phyloP scores from a whole-genome alignment of 1,140 invertebrate genomes.

The Schmidtea mediterranea region DNA sequence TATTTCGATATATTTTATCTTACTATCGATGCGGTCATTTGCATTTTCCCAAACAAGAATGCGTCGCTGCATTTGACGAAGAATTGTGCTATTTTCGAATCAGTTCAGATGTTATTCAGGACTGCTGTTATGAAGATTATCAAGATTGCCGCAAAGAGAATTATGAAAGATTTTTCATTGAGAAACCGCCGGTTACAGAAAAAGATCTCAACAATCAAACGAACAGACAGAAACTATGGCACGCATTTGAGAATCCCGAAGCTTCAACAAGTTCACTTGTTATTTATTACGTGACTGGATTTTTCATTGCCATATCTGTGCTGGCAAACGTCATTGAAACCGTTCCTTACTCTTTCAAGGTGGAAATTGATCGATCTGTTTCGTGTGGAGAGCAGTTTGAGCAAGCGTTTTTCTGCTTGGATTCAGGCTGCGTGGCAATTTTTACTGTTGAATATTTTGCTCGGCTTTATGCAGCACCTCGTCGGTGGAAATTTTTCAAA shows the following conservation, averaged over 20 bases:
- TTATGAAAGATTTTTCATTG: conserved; percentile 86
- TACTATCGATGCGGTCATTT: conserved; percentile 95
- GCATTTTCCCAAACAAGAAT: conserved; percentile 96
- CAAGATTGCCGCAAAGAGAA: conserved; percentile 90
- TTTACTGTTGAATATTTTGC: conserved; percentile 96
- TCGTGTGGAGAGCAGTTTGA: conserved; percentile 89
- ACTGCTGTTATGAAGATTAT: conserved; percentile 93
- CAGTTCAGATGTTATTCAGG: conserved; percentile 83
- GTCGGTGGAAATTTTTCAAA: conserved; percentile 80
- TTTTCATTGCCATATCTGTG: conserved; percentile 96
- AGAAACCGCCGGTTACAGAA: conserved; percentile 36
- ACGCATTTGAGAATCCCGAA: conserved; percentile 95
- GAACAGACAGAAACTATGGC: conserved; percentile 85
- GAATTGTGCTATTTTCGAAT: conserved; percentile 96
- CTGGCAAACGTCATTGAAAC: conserved; percentile 96
- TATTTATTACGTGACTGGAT: conserved; percentile 98
- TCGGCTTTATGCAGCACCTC: conserved; percentile 79
- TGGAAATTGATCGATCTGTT: conserved; percentile 48
- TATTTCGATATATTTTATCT: conserved; percentile 79
- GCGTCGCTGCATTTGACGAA: conserved; percentile 89
- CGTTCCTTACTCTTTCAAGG: conserved; percentile 43
- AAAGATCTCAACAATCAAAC: conserved; percentile 32
- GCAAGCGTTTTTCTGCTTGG: conserved; percentile 88
- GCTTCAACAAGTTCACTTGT: conserved; percentile 86
- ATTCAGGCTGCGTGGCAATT: conserved; percentile 98